These are phyloP conservation scores for Misgurnus anguillicaudatus DNA, from an alignment of 2,113 vertebrate species.

Conservation along the genomic window DNA sequence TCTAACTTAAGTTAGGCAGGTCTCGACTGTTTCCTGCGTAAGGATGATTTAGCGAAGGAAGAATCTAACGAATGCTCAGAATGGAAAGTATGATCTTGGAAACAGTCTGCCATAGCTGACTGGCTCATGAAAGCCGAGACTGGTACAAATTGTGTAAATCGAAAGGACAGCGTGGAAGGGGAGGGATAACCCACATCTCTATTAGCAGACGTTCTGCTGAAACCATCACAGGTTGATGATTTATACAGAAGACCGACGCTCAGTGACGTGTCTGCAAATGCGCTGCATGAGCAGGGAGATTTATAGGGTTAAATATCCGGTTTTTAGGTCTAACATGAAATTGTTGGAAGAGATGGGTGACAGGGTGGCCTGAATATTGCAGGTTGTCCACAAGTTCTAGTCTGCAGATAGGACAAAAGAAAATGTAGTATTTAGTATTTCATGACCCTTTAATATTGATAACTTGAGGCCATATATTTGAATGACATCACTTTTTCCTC, in stretches of 20 bases:
- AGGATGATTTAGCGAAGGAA: background rate
- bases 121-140: constrained; percentile 30
- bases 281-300: constrained; percentile 43
- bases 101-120: background rate
- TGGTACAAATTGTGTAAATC: constrained; percentile 26
- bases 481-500: background rate
- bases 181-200: background rate
- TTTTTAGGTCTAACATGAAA: constrained; percentile 52
- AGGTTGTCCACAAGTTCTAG: constrained; percentile 5
- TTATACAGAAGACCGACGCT: constrained; percentile 40
- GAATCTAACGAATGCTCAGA: background rate
- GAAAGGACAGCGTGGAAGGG: background rate
- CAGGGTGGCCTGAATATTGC: constrained; percentile 39
- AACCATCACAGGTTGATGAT: constrained; percentile 38
- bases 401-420: background rate
- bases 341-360: constrained; percentile 39
- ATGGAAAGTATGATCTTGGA: constrained; percentile 6
- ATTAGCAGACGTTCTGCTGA: constrained; percentile 48
- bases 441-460: constrained; percentile 39
- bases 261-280: constrained; percentile 42
- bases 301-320: constrained; percentile 43
- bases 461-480: constrained; percentile 3
- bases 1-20: background rate
- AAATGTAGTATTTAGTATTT: constrained; percentile 18
- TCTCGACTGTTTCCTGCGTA: constrained; percentile 8